phyloP scores from a whole-genome alignment of 2,113 vertebrate species.

The Nesogale talazaci region DNA sequence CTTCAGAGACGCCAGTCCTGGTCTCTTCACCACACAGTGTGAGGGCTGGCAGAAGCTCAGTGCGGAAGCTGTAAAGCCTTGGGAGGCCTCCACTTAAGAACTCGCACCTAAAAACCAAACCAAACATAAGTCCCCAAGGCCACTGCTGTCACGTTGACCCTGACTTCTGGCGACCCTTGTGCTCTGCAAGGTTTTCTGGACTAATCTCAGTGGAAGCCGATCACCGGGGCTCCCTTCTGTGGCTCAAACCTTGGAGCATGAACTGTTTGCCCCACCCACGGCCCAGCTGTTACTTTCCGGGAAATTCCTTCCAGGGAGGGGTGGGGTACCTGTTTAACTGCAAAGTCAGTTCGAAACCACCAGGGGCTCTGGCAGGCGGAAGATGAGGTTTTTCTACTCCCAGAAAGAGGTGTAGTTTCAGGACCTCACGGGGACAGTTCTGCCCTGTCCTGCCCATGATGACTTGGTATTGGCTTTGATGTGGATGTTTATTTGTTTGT shows the following conservation, averaged over 20 bases:
- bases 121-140: background rate
- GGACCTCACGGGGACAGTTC: too few species aligned
- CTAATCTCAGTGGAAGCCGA: background rate
- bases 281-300: background rate
- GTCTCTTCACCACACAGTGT: background rate
- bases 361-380: too few species aligned
- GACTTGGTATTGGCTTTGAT: too few species aligned
- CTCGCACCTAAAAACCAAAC: background rate
- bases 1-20: background rate
- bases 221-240: background rate
- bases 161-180: background rate
- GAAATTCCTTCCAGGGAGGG: background rate
- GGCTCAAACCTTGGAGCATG: background rate
- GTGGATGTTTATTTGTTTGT: too few species aligned
- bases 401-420: too few species aligned
- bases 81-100: slow-evolving; percentile 2
- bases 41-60: background rate
- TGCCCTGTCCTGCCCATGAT: too few species aligned
- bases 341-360: too few species aligned
- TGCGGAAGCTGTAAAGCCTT: background rate
- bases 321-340: too few species aligned
- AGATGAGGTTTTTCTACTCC: too few species aligned
- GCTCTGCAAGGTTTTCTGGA: background rate
- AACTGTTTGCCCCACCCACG: background rate
- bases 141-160: background rate